A percentile compares a stretch with the other conserved stretches of the same genome.
Evolutionary conservation across 2,113 vertebrate genomes (phyloP).

Genomic region (Phocoena phocoena): DNA sequence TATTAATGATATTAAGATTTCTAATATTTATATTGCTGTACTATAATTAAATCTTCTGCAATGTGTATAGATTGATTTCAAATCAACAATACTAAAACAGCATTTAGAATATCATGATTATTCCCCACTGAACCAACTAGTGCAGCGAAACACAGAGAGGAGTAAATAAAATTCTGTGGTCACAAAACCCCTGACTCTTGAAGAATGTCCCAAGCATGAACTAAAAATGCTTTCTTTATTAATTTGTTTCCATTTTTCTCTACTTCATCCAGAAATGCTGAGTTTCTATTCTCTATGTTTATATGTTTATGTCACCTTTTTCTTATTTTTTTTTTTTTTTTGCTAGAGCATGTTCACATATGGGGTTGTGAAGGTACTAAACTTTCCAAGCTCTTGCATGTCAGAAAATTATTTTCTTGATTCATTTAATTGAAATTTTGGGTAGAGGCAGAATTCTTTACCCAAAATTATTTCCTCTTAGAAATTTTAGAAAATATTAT

Average conservation of each 20-base stretch:
- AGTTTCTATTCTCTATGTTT: background rate
- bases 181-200: background rate
- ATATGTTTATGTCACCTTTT: background rate
- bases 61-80: background rate
- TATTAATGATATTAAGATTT: slow-evolving; percentile 2
- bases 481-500: background rate
- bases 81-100: background rate
- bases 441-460: background rate
- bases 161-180: background rate
- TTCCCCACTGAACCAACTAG: background rate
- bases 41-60: background rate
- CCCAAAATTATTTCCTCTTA: background rate
- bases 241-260: background rate
- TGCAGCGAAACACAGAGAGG: background rate
- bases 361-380: background rate
- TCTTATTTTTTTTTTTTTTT: background rate
- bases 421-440: background rate
- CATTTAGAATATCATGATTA: background rate
- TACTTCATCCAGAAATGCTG: background rate
- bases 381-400: background rate
- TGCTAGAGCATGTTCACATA: background rate
- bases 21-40: slow-evolving; percentile 14
- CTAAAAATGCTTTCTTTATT: background rate
- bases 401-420: slow-evolving; percentile 8
- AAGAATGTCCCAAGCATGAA: background rate